A percentile compares a stretch with the other conserved stretches of the same genome.
These are phyloP conservation scores for Mastomys coucha DNA, from an alignment of 2,113 vertebrate genomes.

Conservation along the genomic window DNA sequence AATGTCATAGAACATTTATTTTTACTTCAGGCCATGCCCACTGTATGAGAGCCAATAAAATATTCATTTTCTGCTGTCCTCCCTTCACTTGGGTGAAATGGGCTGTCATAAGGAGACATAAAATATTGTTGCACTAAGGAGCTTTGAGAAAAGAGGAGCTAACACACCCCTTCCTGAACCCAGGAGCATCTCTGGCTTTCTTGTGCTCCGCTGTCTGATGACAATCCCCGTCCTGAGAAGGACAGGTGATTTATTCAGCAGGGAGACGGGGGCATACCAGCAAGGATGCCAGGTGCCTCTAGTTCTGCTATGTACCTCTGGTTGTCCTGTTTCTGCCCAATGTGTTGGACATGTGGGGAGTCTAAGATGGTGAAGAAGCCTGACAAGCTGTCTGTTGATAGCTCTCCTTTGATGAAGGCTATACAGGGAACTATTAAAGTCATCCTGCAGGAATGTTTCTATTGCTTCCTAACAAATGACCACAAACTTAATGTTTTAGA, in stretches of 20 bases:
- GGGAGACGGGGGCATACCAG: accelerated
- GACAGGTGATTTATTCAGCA: neutral
- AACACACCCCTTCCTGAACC: neutral
- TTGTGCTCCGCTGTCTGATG: neutral
- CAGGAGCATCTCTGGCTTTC: neutral
- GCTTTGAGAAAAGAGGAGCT: slow-evolving; percentile 25
- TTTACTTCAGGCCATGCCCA: slow-evolving; percentile 75
- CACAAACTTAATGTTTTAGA: neutral
- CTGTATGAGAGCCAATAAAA: slow-evolving; percentile 72
- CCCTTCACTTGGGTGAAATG: slow-evolving; percentile 45
- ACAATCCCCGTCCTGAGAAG: neutral
- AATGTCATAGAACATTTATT: slow-evolving; percentile 78
- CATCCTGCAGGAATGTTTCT: neutral
- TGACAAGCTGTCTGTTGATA: neutral
- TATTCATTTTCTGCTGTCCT: slow-evolving; percentile 73
- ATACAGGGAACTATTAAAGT: neutral
- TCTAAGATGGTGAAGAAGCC: neutral
- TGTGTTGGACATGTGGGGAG: neutral
- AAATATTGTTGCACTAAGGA: slow-evolving; percentile 49
- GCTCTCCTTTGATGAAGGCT: neutral
- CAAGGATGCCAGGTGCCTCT: too few relatives aligned
- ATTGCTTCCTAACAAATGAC: neutral
- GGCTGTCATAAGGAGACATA: slow-evolving; percentile 44
- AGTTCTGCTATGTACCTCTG: accelerated
- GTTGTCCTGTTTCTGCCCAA: neutral